phyloP scores from a whole-genome alignment of 1,140 invertebrate genomes.

The Halotydeus destructor region DNA sequence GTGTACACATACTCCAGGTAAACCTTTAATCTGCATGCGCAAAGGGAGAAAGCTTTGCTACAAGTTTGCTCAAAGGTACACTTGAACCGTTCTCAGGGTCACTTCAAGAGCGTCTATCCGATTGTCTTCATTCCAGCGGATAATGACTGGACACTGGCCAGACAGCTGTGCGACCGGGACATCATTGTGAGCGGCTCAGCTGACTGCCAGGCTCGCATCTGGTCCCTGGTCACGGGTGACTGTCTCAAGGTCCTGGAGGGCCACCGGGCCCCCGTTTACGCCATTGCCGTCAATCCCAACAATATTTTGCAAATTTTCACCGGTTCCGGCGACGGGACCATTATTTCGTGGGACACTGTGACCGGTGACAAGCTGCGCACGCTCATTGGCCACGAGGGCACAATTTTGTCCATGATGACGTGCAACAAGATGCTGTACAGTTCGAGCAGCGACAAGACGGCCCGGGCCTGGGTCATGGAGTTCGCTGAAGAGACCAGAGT shows the following conservation, averaged over 20 bases:
- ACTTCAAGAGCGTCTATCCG: conserved; percentile 32
- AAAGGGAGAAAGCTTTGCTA: background rate
- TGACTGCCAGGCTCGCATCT: conserved; percentile 28
- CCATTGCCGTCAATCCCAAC: conserved; percentile 26
- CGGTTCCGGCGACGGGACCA: conserved; percentile 27
- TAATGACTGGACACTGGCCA: conserved; percentile 21
- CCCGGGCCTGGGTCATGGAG: conserved; percentile 32
- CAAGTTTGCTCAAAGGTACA: background rate
- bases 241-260: conserved; percentile 21
- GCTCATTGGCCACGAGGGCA: conserved; percentile 29
- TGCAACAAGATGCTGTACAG: conserved; percentile 33
- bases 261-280: conserved; percentile 30
- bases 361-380: conserved; percentile 24
- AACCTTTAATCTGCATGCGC: background rate
- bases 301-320: conserved; percentile 28
- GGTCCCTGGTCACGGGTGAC: conserved; percentile 29
- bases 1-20: conserved; percentile 19
- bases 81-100: conserved; percentile 26
- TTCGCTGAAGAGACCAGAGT: conserved; percentile 33
- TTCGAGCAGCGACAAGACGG: conserved; percentile 31
- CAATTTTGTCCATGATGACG: conserved; percentile 30
- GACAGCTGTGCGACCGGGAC: conserved; percentile 15
- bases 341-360: conserved; percentile 29
- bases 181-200: conserved; percentile 30
- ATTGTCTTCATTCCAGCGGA: conserved; percentile 30